Conservation (phyloP, 2,888 invertebrate species). For the Lapara coniferarum region DNA sequence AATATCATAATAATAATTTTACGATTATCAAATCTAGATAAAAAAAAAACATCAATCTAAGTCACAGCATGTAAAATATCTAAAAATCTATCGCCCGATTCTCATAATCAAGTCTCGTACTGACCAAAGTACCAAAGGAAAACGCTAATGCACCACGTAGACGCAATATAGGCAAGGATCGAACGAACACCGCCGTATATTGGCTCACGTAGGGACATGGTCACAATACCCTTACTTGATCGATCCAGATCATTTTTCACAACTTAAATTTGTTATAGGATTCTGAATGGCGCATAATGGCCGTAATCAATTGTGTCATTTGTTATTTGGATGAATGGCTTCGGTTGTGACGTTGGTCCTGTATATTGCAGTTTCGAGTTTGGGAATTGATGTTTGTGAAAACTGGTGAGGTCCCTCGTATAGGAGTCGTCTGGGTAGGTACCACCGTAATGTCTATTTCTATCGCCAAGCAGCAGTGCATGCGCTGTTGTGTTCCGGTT, state of each 20-base stretch:
- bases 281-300: not conserved
- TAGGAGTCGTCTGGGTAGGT: too few relatives aligned
- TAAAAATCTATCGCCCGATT: not conserved
- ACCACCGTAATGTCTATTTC: too few relatives aligned
- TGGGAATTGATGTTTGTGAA: not conserved
- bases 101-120: slow-evolving; percentile 11
- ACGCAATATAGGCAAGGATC: slow-evolving; percentile 37
- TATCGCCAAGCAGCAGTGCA: too few relatives aligned
- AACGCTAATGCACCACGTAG: slow-evolving; percentile 43
- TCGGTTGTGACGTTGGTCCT: not conserved
- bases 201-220: slow-evolving; percentile 37
- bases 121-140: slow-evolving; percentile 32
- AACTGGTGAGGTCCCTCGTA: too few relatives aligned
- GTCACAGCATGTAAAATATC: not conserved
- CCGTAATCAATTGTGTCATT: slow-evolving; percentile 5
- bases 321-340: not conserved
- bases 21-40: too few relatives aligned
- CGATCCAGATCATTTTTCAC: slow-evolving; percentile 39
- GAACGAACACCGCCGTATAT: slow-evolving; percentile 42
- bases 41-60: too few relatives aligned
- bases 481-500: too few relatives aligned
- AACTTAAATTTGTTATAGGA: slow-evolving; percentile 8
- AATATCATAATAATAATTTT: too few relatives aligned
- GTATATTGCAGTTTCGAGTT: not conserved
- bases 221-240: slow-evolving; percentile 35